Base-by-base conservation (phyloP, 2,888 invertebrate species). In the Dyspetes luteomarginatus region DNA sequence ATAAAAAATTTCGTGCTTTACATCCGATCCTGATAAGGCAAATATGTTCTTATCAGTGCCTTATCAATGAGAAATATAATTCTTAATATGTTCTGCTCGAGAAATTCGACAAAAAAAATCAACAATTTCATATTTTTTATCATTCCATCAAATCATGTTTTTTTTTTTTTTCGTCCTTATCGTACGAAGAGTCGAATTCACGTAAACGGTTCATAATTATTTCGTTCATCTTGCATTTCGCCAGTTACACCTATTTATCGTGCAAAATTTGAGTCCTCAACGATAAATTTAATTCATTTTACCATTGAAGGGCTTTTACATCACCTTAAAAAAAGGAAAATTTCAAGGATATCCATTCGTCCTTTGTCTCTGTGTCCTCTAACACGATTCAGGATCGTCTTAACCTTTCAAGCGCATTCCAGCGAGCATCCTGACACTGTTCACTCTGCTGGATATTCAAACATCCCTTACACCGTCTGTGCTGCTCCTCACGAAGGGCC, bases 381-480 rank as follows among this genome's bases (percentile, higher is more conserved):
- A 36, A 36, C 36, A 36, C 9, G 12, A 36, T 36, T 36, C 36
- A 0, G 12, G 9, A 12, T 7, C 2, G 36, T 12, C 9, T n/a
- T n/a, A n/a, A n/a, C n/a, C n/a, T 1, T 36, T 36, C 36, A 12
- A 36, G 2, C 36, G 41, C 45, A 78, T 75, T 64, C 67, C 67
- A 41, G 9, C 3, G 56, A 41, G 71, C 58, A 71, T 26, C 73
- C 69, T 75, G 80, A 78, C 74, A 12, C n/a, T 73, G 36, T 58
- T 43, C 55, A 22, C 17, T 12, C 36, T 2, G 9, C 7, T 12
- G 12, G 12, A 36, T 24, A 12, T 52, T 17, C 24, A 52, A 52
- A 15, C 52, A 52, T 52, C 58, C 28, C 43, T 55, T 69, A 41
- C 56, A 55, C 56, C 12, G 30, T 55, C 55, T 69, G 69, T 56